Percentiles rank a stretch among this genome's conserved stretches.
These are phyloP conservation scores for Acrocephalus arundinaceus DNA, from an alignment of 2,113 vertebrate species.

Conservation along the genomic window DNA sequence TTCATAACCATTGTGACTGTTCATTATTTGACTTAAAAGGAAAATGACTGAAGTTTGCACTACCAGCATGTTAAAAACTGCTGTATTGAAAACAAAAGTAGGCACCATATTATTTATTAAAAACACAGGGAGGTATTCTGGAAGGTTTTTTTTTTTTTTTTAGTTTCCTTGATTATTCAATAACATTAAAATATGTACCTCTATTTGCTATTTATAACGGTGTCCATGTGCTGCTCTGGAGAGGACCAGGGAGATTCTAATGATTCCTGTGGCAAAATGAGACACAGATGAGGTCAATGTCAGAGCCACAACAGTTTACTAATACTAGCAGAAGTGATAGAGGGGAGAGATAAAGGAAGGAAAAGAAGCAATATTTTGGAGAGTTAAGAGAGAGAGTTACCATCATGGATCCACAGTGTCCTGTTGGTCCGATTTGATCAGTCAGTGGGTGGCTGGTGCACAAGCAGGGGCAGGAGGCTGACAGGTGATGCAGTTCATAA, in stretches of 20 bases:
- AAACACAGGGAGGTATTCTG: not conserved
- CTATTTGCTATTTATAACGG: not conserved
- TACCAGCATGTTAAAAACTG: not conserved
- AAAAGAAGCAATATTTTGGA: not conserved
- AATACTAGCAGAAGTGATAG: not conserved
- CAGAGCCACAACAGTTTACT: not conserved
- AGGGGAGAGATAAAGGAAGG: not conserved
- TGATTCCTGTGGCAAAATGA: not conserved
- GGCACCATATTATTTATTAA: not conserved
- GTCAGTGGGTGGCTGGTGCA: not conserved
- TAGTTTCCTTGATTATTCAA: not conserved
- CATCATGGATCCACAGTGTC: no score
- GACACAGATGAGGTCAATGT: fast-evolving
- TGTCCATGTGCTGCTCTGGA: not conserved
- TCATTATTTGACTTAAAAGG: not conserved
- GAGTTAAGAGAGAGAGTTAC: not conserved
- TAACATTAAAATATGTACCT: not conserved
- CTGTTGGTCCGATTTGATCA: fast-evolving
- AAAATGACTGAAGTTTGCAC: not conserved
- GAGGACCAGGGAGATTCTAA: not conserved
- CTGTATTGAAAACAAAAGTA: not conserved
- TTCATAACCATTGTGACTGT: not conserved
- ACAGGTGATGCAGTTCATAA: not conserved
- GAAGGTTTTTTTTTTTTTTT: not conserved
- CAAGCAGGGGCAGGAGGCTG: not conserved